phyloP scores from a whole-genome alignment of 2,113 vertebrate species.

The Pedetes capensis region DNA sequence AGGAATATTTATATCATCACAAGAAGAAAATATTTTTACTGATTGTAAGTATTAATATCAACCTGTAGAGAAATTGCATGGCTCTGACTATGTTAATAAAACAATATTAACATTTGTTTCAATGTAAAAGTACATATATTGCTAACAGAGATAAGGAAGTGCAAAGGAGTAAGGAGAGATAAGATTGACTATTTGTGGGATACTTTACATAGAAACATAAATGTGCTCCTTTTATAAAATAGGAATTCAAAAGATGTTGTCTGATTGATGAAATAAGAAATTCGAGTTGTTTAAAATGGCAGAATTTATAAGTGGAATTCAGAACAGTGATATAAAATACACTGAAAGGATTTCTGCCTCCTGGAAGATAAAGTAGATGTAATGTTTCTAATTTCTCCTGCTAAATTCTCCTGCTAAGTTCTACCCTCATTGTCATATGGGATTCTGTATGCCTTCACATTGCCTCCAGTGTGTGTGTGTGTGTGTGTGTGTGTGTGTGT shows the following conservation, averaged over 20 bases:
- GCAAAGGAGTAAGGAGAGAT: not conserved
- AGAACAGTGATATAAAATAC: not conserved
- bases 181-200: not conserved
- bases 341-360: not conserved
- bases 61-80: not conserved
- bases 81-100: not conserved
- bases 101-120: not conserved
- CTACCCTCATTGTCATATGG: too few relatives aligned
- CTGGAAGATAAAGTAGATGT: not conserved
- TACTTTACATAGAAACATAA: not conserved
- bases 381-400: not conserved
- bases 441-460: too few relatives aligned
- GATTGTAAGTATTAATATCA: not conserved
- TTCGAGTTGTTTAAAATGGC: not conserved
- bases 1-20: not conserved
- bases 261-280: not conserved
- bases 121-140: not conserved
- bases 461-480: too few relatives aligned
- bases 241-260: not conserved
- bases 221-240: not conserved
- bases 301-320: not conserved
- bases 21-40: not conserved
- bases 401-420: too few relatives aligned
- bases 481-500: too few relatives aligned
- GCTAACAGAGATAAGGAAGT: not conserved